phyloP scores from a whole-genome alignment of 2,888 invertebrate species.

The Neria commutata region DNA sequence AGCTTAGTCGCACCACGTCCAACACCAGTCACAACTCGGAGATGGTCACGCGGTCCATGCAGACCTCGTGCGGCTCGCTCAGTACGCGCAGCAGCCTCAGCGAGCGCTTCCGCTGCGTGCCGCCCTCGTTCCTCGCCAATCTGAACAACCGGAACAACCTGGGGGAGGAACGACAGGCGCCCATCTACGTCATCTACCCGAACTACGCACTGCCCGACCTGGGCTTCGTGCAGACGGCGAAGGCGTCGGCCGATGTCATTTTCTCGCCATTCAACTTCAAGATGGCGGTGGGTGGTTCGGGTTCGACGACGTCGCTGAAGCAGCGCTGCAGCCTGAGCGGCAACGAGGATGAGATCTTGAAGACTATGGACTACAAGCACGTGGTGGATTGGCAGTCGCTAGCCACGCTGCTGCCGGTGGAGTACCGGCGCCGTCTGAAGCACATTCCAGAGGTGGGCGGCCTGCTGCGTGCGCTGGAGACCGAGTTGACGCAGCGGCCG shows the following conservation, averaged over 20 bases:
- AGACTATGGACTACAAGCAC: slow-evolving; percentile 81
- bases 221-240: slow-evolving; percentile 72
- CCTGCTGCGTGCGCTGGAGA: slow-evolving; percentile 60
- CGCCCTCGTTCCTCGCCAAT: slow-evolving; percentile 74
- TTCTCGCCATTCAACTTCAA: slow-evolving; percentile 67
- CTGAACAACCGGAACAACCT: slow-evolving; percentile 68
- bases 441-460: slow-evolving; percentile 74
- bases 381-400: slow-evolving; percentile 94
- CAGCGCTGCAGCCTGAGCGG: slow-evolving; percentile 55
- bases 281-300: slow-evolving; percentile 66
- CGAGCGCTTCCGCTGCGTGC: slow-evolving; percentile 69
- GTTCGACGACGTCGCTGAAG: slow-evolving; percentile 37
- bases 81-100: slow-evolving; percentile 56
- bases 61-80: slow-evolving; percentile 65
- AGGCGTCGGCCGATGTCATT: slow-evolving; percentile 69
- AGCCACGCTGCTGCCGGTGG: slow-evolving; percentile 83
- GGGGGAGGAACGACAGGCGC: slow-evolving; percentile 70
- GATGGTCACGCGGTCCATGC: slow-evolving; percentile 76
- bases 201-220: slow-evolving; percentile 89
- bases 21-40: slow-evolving; percentile 53
- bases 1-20: slow-evolving; percentile 40
- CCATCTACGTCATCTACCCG: slow-evolving; percentile 88
- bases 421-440: slow-evolving; percentile 81
- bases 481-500: slow-evolving; percentile 65
- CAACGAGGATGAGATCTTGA: slow-evolving; percentile 82